phyloP scores from a whole-genome alignment of 2,888 invertebrate genomes.

The Dicycla oo region DNA sequence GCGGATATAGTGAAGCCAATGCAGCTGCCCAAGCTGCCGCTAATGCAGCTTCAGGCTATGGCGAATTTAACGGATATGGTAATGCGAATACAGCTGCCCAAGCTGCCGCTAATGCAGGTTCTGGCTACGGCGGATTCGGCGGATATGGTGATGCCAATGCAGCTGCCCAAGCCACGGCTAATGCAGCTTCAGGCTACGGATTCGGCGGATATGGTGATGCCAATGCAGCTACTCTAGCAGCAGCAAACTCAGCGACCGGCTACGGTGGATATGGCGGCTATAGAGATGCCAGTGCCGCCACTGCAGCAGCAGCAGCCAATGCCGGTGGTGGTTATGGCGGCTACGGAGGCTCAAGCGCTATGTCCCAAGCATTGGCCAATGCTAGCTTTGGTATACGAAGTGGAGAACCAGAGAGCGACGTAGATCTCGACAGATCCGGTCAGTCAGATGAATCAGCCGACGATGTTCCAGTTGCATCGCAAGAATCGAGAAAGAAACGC shows the following conservation, averaged over 20 bases:
- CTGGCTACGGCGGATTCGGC: conserved; percentile 31
- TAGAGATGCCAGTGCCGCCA: conserved; percentile 26
- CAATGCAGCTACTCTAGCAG: not conserved
- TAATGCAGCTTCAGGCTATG: conserved; percentile 4
- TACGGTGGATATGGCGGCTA: conserved; percentile 13
- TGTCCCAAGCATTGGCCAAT: conserved; percentile 53
- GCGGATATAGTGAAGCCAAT: conserved; percentile 20
- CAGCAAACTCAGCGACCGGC: not conserved
- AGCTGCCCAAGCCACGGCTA: conserved; percentile 5
- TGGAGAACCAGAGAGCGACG: conserved; percentile 47
- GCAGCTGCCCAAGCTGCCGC: conserved; percentile 33
- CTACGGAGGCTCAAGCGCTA: conserved; percentile 57
- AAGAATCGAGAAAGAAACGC: conserved; percentile 58
- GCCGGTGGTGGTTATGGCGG: conserved; percentile 44
- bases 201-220: conserved; percentile 34
- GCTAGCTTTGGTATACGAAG: conserved; percentile 51
- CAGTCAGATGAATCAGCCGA: conserved; percentile 29
- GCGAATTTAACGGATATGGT: conserved; percentile 22
- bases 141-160: conserved; percentile 14
- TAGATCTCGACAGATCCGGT: conserved; percentile 4
- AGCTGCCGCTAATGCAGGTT: conserved; percentile 1
- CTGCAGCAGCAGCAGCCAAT: conserved; percentile 30
- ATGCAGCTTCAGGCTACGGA: not conserved
- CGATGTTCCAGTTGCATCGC: not conserved
- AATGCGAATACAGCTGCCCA: conserved; percentile 18